Conservation (phyloP, 2,113 vertebrate species). For the Onychorhynchus coronatus region DNA sequence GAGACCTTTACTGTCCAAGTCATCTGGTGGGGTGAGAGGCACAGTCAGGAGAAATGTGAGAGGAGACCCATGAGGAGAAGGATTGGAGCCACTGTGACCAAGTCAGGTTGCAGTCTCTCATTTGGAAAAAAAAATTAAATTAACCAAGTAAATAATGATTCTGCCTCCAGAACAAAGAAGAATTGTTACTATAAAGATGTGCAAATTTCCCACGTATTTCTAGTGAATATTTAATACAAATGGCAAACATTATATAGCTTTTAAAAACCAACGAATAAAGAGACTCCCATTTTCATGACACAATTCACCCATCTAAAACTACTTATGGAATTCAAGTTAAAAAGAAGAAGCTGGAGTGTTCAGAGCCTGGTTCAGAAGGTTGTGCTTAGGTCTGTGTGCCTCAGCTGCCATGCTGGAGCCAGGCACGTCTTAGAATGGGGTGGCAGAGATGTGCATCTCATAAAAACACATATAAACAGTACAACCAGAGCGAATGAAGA, state of each 20-base stretch:
- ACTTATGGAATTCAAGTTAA: not conserved
- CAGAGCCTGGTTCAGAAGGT: not conserved
- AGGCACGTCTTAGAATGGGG: not conserved
- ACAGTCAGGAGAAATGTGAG: not conserved
- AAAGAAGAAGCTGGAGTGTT: not conserved
- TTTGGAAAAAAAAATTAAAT: not conserved
- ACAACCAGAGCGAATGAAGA: not conserved
- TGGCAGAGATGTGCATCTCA: not conserved
- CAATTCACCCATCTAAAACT: not conserved
- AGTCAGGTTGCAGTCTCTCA: not conserved
- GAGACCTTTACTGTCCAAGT: not conserved
- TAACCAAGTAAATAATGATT: not conserved
- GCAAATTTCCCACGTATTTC: not conserved
- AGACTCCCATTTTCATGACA: not conserved
- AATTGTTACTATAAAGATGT: not conserved
- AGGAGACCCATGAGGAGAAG: not conserved
- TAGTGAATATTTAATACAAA: slow-evolving; percentile 27
- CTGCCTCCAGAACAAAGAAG: not conserved
- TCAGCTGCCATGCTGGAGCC: not conserved
- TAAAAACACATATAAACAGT: not conserved
- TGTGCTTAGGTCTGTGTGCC: not conserved
- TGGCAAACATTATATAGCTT: not conserved
- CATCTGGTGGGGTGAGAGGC: not conserved
- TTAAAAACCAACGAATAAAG: not conserved
- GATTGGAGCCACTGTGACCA: not conserved